Evolutionary conservation across 64 coral and sea anemone species (phyloP), one percentile per base, ranked within the genome.

Genomic region (Exaiptasia diaphana): DNA sequence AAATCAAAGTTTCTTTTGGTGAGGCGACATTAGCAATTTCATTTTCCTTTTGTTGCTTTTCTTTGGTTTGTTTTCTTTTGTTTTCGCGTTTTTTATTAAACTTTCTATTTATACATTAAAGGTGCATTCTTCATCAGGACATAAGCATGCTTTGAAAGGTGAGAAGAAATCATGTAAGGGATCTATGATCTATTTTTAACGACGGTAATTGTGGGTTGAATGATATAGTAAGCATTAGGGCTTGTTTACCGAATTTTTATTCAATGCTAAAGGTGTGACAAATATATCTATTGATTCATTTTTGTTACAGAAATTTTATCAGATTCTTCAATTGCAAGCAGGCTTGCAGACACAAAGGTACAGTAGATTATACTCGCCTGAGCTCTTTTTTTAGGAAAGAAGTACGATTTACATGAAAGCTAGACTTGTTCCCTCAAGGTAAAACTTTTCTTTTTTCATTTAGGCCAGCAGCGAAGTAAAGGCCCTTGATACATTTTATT

Each of bases 121-220:
- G 95, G 94, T 89, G 14, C 94, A 97, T 81, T 91, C 89, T 32
- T 97, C 94, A 25, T 97, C 94, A 60, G 94, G 94, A 29, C 94
- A 97, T 50, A 97, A 97, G 82, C 94, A 97, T 97, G 80, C 94
- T 67, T 69, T 97, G 3, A 97, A 97, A 88, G 94, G 94, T 44
- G 10, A 30, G 61, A n/a, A n/a, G n/a, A n/a, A n/a, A n/a, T n/a
- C n/a, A n/a, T n/a, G n/a, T n/a, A n/a, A n/a, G n/a, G n/a, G n/a
- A n/a, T n/a, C n/a, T n/a, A n/a, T n/a, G n/a, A n/a, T n/a, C n/a
- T n/a, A n/a, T n/a, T n/a, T n/a, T n/a, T n/a, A n/a, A n/a, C n/a
- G n/a, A n/a, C n/a, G n/a, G n/a, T n/a, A n/a, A n/a, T n/a, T n/a
- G n/a, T n/a, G n/a, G n/a, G n/a, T n/a, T n/a, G n/a, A n/a, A n/a